phyloP scores from a whole-genome alignment of 2,888 invertebrate genomes.

The Hyppa rectilinea region DNA sequence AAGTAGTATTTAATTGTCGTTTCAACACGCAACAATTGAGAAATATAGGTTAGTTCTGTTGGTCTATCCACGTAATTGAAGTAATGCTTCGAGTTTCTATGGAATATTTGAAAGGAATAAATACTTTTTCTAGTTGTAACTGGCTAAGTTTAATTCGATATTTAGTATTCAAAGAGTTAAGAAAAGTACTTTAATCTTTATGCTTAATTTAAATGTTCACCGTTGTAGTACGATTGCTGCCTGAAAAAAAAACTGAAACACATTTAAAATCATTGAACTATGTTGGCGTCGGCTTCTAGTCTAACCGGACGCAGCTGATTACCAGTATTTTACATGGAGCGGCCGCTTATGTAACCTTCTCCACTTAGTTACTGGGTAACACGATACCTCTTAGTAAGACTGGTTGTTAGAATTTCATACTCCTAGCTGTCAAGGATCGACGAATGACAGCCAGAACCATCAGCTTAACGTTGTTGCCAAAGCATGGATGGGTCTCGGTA shows the following conservation, averaged over 20 bases:
- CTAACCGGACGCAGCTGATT: too few relatives aligned
- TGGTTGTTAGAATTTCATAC: too few relatives aligned
- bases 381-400: too few relatives aligned
- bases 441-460: too few relatives aligned
- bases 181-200: background rate
- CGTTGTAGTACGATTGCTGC: background rate
- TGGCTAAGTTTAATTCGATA: background rate
- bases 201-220: background rate
- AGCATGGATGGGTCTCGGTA: too few relatives aligned
- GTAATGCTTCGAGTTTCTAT: conserved; percentile 39
- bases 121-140: background rate
- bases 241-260: background rate
- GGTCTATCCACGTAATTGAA: conserved; percentile 28
- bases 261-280: too few relatives aligned
- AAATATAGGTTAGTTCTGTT: conserved; percentile 76
- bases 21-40: conserved; percentile 80
- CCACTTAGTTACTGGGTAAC: too few relatives aligned
- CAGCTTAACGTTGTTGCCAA: too few relatives aligned
- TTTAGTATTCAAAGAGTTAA: conserved; percentile 15
- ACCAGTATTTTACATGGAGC: too few relatives aligned
- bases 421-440: too few relatives aligned
- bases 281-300: too few relatives aligned
- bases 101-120: conserved; percentile 14
- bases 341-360: too few relatives aligned
- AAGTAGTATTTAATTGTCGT: conserved; percentile 87